Evolutionary conservation across 2,797 vertebrate genomes (phyloP).

Genomic region (Tragelaphus oryx): DNA sequence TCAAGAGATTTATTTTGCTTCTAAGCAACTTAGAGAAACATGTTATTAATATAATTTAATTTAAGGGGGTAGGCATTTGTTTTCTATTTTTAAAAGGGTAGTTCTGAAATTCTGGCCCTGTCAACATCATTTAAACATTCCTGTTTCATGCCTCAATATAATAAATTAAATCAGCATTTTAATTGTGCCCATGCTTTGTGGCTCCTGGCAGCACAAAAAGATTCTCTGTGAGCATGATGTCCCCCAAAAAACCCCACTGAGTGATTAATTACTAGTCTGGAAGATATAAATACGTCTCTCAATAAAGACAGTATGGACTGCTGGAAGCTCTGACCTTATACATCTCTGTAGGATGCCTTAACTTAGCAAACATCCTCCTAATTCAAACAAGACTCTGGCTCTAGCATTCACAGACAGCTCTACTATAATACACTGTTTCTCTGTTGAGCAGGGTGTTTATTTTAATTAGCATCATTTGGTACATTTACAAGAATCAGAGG

Average conservation of each 20-base stretch:
- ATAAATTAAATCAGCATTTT: constrained; percentile 87
- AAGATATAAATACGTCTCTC: constrained; percentile 89
- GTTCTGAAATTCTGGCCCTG: constrained; percentile 79
- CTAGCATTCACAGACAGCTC: constrained; percentile 42
- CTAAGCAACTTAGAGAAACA: constrained; percentile 77
- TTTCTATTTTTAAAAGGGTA: constrained; percentile 82
- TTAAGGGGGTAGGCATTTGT: constrained; percentile 78
- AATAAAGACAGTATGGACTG: constrained; percentile 81
- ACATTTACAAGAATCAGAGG: constrained; percentile 13
- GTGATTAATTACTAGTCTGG: constrained; percentile 89
- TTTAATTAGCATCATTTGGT: constrained; percentile 66
- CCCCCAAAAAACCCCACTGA: constrained; percentile 76
- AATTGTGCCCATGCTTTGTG: constrained; percentile 85
- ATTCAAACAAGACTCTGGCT: constrained; percentile 81
- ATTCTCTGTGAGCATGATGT: constrained; percentile 82
- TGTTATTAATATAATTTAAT: constrained; percentile 81
- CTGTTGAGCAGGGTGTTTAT: constrained; percentile 52
- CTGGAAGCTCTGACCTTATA: constrained; percentile 79
- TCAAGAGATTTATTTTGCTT: constrained; percentile 78
- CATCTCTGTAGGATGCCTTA: constrained; percentile 78
- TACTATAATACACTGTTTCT: background rate
- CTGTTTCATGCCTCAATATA: constrained; percentile 76
- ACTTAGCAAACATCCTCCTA: constrained; percentile 77
- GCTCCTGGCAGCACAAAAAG: constrained; percentile 85
- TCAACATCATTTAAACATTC: constrained; percentile 83